Base-by-base conservation (phyloP, 1,140 invertebrate species). In the Aricia agestis region DNA sequence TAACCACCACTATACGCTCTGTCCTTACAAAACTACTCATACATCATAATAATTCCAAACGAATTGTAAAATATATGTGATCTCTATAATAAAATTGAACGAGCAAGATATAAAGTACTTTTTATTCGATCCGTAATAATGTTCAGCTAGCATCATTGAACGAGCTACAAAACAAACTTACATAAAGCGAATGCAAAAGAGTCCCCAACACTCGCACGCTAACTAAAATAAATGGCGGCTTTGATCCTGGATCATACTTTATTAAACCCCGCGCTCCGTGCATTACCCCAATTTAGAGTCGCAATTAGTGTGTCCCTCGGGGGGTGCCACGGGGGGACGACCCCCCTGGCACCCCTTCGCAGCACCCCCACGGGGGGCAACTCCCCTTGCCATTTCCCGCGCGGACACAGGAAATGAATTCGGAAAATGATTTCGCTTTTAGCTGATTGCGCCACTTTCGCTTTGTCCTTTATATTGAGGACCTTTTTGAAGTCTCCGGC, bases 401-500 rank as follows among this genome's bases (percentile, higher is more conserved):
- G 72, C 78, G 81, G 83, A 80, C 81, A 80, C 73, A 83, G 84
- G 87, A 91, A 87, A 91, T 91, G 87, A 84, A 83, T 87, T 90
- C 89, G 82, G 84, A 89, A 90, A 90, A 88, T 88, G 78, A 84
- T 87, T 89, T 77, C 74, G 85, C 86, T 91, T 91, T 91, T 89
- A 90, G 87, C 75, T 88, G 86, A 91, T 90, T 91, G 85, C 77
- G 74, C 68, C 69, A 61, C 74, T 76, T 77, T 75, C 67, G 17
- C 59, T 19, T 63, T 63, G 59, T 63, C n/a, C 6, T 2, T 13
- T 13, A 15, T 7, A 36, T 52, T 52, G 45, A 52, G 45, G 45
- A 52, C 45, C 6, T 52, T 52, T 52, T 52, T 52, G 45, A 52
- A 52, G 45, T 52, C 45, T 52, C 9, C 13, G 2, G 45, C 45